Base-by-base conservation (phyloP, 1,140 invertebrate genomes). In the Carposina sasakii region DNA sequence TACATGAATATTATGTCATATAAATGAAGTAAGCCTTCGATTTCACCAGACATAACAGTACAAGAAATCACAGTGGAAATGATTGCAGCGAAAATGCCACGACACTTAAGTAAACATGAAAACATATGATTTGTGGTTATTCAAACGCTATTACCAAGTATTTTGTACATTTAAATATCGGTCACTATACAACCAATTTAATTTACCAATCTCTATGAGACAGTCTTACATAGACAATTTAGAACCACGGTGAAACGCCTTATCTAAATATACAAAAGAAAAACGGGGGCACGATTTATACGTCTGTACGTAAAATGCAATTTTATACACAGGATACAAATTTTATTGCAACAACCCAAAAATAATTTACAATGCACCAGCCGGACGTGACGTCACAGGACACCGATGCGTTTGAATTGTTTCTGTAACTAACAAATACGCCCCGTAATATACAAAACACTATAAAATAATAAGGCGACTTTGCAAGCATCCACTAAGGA, bases 271-370 rank as follows among this genome's bases (percentile, higher is more conserved):
- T 69, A 58, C 49, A 64, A 42, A n/a, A n/a, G n/a, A 66, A 50
- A 67, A 49, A 52, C 44, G 62, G 67, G n/a, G 64, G 60, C 67
- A 65, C 57, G 39, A 52, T 13, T 22, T 24, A 53, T 51, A 48
- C 36, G 59, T 20, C 47, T 52, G 52, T 31, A 56, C 45, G 52
- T 50, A 60, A 60, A 61, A 68, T 67, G 62, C 53, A 63, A 64
- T 61, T 62, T 60, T 57, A 64, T 57, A 66, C 57, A 67, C 46
- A 54, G 53, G 41, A 59, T 52, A 54, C 47, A 57, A 58, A 64
- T 54, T 59, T 77, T 77, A 81, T 81, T 81, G 76, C 76, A 81
- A 75, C 76, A 62, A 68, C 76, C 76, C 76, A 77, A 75, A 71
- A 70, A 68, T 60, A 62, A 71, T n/a, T n/a, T n/a, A n/a, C n/a